Base-by-base conservation (phyloP, 2,888 invertebrate species). In the Oligia fasciuncula region DNA sequence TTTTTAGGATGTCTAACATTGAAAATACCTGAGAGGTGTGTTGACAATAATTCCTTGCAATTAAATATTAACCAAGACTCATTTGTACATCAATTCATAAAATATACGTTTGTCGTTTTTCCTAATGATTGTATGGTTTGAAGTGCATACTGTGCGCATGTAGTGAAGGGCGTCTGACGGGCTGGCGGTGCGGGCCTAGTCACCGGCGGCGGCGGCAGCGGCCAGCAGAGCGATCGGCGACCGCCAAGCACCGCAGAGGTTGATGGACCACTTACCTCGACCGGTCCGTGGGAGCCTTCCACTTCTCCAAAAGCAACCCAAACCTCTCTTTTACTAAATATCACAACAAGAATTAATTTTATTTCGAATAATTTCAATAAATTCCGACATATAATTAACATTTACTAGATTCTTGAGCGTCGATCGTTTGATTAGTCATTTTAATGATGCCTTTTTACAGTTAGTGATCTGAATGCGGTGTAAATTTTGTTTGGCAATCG, bases 361-460 rank as follows among this genome's bases (percentile, higher is more conserved):
- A 93, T 94, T 94, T 94, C 91, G 90, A 93, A 94, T 93, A 95
- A 94, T 95, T 95, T 95, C 93, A 92, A 95, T 94, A 94, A 94
- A 94, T 94, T 94, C 92, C 93, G 88, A 92, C 93, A 93, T 94
- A 94, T 95, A 94, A 95, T 95, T 95, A 95, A 94, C 94, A 95
- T 95, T 95, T 91, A 93, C 93, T 93, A 94, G 93, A 94, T 94
- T 95, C 94, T 95, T 95, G 93, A 93, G 92, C 93, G 93, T 94
- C 94, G 93, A 94, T 94, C 94, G 94, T 95, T 95, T 95, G 95
- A 95, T 95, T 95, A 94, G 95, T 95, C 93, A 95, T 94, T 95
- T 95, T 94, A 94, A 95, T 94, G 93, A 94, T 93, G 91, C 91
- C 90, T 93, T 93, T 94, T 95, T 95, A 96, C 95, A 94, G 95